phyloP scores from a whole-genome alignment of 1,140 invertebrate genomes.

The Acarapis woodi region DNA sequence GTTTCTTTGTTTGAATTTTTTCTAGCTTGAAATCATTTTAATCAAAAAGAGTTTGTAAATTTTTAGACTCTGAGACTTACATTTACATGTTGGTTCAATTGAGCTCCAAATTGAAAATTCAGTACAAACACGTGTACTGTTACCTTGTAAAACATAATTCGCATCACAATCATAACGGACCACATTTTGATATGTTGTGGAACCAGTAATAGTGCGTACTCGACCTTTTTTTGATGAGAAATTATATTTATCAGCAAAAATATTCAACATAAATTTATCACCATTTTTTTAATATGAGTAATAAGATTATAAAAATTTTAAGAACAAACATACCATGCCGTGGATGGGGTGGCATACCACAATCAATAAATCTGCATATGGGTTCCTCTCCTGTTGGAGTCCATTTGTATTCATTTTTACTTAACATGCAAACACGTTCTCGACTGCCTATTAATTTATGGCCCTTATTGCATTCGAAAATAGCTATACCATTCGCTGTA shows the following conservation, averaged over 20 bases:
- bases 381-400: constrained; percentile 14
- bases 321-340: constrained; percentile 4
- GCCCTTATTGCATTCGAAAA: constrained; percentile 46
- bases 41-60: no score
- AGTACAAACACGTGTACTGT: constrained; percentile 29
- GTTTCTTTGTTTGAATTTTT: no score
- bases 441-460: constrained; percentile 41
- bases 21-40: no score
- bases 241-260: no score
- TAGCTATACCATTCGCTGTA: constrained; percentile 16
- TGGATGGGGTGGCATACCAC: constrained; percentile 8
- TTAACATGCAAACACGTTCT: constrained; percentile 12
- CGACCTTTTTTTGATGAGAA: no score
- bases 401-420: constrained; percentile 15
- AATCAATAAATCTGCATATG: constrained; percentile 14
- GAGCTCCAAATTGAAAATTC: constrained; percentile 49
- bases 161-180: constrained; percentile 38
- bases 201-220: constrained; percentile 25
- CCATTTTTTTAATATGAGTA: no score
- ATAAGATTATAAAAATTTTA: background rate
- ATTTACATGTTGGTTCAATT: constrained; percentile 14
- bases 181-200: constrained; percentile 36
- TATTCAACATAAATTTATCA: no score
- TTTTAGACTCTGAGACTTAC: no score
- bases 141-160: constrained; percentile 50